phyloP scores from a whole-genome alignment of 2,113 vertebrate species.

The Meriones unguiculatus region DNA sequence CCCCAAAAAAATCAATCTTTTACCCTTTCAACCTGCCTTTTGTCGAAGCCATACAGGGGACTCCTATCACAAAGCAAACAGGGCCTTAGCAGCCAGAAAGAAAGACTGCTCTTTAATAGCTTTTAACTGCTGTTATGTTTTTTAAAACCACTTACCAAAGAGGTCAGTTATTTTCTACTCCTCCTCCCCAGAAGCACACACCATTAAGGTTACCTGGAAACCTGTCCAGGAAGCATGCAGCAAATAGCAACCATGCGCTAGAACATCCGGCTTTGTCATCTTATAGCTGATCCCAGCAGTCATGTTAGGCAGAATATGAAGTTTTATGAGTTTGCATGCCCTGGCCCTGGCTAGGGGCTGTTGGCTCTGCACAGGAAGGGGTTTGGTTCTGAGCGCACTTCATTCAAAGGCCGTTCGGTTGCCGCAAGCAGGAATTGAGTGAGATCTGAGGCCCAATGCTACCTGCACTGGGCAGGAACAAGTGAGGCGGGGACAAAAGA shows the following conservation, averaged over 20 bases:
- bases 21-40: slow-evolving; percentile 46
- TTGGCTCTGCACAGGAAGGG: not conserved
- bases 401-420: not conserved
- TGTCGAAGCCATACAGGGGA: not conserved
- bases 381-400: not conserved
- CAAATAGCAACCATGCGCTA: slow-evolving; percentile 8
- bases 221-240: slow-evolving; percentile 47
- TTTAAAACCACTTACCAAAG: slow-evolving; percentile 63
- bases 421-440: not conserved
- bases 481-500: not conserved
- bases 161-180: slow-evolving; percentile 57
- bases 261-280: slow-evolving; percentile 50
- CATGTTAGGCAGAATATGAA: not conserved
- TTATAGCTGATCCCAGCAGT: slow-evolving; percentile 53
- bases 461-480: not conserved
- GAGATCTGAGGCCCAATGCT: not conserved
- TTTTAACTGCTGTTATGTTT: slow-evolving; percentile 71
- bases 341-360: not conserved
- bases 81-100: not conserved
- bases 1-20: slow-evolving; percentile 42
- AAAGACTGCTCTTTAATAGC: slow-evolving; percentile 66
- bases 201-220: slow-evolving; percentile 75
- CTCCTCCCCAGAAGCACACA: slow-evolving; percentile 62
- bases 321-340: not conserved
- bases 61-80: slow-evolving; percentile 71